Evolutionary conservation across 2,113 vertebrate genomes (phyloP).

Genomic region (Perca schrenkii): DNA sequence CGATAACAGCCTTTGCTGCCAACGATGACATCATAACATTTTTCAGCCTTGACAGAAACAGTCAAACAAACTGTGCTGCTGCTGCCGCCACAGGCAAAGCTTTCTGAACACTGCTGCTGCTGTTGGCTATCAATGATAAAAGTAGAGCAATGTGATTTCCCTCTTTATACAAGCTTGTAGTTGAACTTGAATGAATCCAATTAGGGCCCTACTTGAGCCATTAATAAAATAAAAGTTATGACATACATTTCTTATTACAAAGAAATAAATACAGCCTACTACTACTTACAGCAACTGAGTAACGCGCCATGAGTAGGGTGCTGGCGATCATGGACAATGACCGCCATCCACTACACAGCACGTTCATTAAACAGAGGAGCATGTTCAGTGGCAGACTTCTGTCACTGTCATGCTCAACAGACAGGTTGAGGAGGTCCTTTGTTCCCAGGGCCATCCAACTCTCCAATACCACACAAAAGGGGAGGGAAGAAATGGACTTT

Average conservation of each 20-base stretch:
- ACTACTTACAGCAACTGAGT: too few relatives aligned
- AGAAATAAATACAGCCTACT: not conserved
- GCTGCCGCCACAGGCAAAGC: constrained; percentile 16
- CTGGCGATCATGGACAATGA: too few relatives aligned
- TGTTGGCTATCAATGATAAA: constrained; percentile 1
- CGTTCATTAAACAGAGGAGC: too few relatives aligned
- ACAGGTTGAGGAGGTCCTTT: too few relatives aligned
- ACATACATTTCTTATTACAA: not conserved
- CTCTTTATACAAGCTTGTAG: constrained; percentile 7
- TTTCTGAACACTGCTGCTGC: constrained; percentile 19
- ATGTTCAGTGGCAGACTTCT: too few relatives aligned
- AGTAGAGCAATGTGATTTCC: not conserved
- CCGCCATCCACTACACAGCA: too few relatives aligned
- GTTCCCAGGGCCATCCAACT: too few relatives aligned
- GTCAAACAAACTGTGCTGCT: constrained; percentile 39
- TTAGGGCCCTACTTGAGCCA: not conserved
- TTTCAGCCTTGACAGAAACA: constrained; percentile 40
- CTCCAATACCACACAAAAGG: too few relatives aligned
- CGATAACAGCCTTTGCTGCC: constrained; percentile 28
- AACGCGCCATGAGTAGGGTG: too few relatives aligned
- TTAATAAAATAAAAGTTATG: not conserved
- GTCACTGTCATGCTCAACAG: too few relatives aligned
- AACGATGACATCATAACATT: constrained; percentile 62
- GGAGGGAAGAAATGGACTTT: too few relatives aligned
- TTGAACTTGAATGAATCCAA: not conserved